Conservation (phyloP, 2,888 invertebrate species). For the Dugesia japonica region DNA sequence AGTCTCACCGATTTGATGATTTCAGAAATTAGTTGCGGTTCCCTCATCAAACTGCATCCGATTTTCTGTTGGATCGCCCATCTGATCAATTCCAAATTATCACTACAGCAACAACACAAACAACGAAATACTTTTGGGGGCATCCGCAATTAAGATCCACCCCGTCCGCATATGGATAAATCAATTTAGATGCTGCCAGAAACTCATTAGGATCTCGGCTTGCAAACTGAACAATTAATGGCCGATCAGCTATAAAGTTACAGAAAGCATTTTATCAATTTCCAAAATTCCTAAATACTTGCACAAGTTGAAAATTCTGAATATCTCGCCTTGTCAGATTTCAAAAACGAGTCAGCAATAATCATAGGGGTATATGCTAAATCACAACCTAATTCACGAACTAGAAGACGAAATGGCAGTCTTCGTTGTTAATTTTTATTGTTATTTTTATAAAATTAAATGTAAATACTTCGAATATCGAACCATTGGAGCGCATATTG, state of each 20-base stretch:
- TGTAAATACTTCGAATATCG: conserved; percentile 55
- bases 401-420: conserved; percentile 61
- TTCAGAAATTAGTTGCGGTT: neutral
- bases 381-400: conserved; percentile 67
- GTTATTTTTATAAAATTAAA: neutral
- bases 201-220: conserved; percentile 68
- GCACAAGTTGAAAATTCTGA: conserved; percentile 47
- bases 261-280: no score
- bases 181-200: conserved; percentile 65
- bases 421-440: conserved; percentile 47
- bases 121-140: conserved; percentile 59
- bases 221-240: conserved; percentile 83
- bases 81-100: no score
- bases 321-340: conserved; percentile 66
- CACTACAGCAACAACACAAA: no score
- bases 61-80: neutral
- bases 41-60: neutral
- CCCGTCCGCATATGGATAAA: conserved; percentile 70
- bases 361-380: conserved; percentile 91
- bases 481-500: conserved; percentile 79
- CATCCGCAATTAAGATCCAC: conserved; percentile 93
- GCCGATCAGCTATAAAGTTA: conserved; percentile 67
- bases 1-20: neutral
- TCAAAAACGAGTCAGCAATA: conserved; percentile 74
- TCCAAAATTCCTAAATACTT: no score